Evolutionary conservation across 1,140 invertebrate genomes (phyloP), one percentile per base, ranked within the genome.

Genomic region (Drosophila sucinea): DNA sequence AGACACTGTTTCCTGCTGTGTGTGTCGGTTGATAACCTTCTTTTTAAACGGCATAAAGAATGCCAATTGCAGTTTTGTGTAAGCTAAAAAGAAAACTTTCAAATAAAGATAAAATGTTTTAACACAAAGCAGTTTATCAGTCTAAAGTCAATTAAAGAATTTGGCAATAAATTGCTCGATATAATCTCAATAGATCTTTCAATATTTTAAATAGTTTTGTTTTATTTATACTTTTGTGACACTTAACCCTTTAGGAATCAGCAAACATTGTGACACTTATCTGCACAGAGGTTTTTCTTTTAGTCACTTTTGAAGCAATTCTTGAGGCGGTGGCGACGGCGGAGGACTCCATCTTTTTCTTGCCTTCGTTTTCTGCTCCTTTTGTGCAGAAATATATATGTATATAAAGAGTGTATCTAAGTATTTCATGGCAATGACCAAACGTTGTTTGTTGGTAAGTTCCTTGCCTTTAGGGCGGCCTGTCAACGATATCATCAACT

Each of bases 381-480:
- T 69, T 74, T 64, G 73, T 81, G 68, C 75, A 69, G 66, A 83
- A 76, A 79, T 84, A 51, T 51, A 51, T 47, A 47, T 7, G 23
- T 44, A 41, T 44, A 23, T 47, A 44, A 17, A 0, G 17, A 17
- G 17, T 17, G 17, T n/a, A 47, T 47, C 8, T 47, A 51, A 27
- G 25, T 51, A 51, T 32, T 56, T 17, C 56, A 35, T 58, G 56
- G 56, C 56, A 58, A 58, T 58, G 56, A 58, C 56, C 56, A 58
- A 51, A 51, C 35, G 66, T 58, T 76, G 51, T 55, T 64, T 30
- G 60, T 41, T 56, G 35, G 44, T 27, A 23, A 51, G 44, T 51
- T 51, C 25, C 23, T 51, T 51, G 44, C 44, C 44, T 51, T 51
- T 51, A 10, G 44, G 44, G 23, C 44, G 44, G 44, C 44, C 56